These are phyloP conservation scores for Osmerus mordax DNA, from an alignment of 2,113 vertebrate genomes.

Conservation along the genomic window DNA sequence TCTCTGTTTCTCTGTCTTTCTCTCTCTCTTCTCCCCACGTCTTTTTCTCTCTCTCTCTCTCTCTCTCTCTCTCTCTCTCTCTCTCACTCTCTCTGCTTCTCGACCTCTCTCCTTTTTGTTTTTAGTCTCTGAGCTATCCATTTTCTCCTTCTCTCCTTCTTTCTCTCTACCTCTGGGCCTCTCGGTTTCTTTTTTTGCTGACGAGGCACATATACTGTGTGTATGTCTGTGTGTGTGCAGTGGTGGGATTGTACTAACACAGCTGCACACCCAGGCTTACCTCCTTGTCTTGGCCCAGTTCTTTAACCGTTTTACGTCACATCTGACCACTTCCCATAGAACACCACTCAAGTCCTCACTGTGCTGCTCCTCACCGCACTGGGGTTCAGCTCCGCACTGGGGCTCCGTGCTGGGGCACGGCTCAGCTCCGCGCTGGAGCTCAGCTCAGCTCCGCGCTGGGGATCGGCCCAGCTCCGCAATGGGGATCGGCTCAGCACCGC, in stretches of 20 bases:
- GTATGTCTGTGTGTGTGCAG: slow-evolving; percentile 3
- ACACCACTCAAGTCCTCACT: background rate
- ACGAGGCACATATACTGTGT: slow-evolving; percentile 51
- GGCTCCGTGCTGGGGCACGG: background rate
- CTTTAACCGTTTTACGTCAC: background rate
- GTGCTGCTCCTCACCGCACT: background rate
- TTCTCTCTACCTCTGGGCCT: background rate
- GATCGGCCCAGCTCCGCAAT: no score
- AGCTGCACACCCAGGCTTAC: slow-evolving; percentile 49
- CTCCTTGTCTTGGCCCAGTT: slow-evolving; percentile 19
- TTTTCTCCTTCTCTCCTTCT: background rate
- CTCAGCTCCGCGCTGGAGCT: no score
- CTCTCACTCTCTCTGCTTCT: background rate
- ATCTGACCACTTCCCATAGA: background rate
- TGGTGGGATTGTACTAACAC: slow-evolving; percentile 60
- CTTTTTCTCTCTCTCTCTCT: background rate
- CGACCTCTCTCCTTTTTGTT: background rate
- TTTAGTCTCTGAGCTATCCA: no score
- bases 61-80: background rate
- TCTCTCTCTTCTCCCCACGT: background rate
- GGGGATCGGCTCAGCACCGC: background rate
- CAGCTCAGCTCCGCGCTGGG: no score
- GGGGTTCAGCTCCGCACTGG: background rate
- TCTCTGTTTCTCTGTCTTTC: slow-evolving; percentile 12
- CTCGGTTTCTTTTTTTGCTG: slow-evolving; percentile 48